Conservation (phyloP, 2,113 vertebrate species). For the Macquaria australasica region DNA sequence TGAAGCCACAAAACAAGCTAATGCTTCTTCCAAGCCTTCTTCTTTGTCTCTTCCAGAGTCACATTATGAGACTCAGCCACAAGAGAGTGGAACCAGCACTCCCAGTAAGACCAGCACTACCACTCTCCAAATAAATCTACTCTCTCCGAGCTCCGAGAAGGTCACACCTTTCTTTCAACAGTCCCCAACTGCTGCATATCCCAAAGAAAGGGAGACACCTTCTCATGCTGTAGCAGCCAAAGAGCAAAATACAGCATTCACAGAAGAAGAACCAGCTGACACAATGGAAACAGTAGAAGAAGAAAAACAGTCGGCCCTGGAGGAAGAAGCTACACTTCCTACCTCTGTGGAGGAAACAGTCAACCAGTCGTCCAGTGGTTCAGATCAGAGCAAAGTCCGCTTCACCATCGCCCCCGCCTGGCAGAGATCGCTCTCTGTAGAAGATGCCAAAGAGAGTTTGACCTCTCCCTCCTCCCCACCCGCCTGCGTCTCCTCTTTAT, state of each 20-base stretch:
- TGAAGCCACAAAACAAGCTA: constrained; percentile 6
- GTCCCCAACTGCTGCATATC: constrained; percentile 3
- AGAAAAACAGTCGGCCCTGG: not conserved
- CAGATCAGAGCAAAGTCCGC: constrained; percentile 65
- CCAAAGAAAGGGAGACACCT: not conserved
- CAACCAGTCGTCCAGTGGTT: not conserved
- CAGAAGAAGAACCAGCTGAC: constrained; percentile 6
- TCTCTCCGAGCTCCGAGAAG: constrained; percentile 68
- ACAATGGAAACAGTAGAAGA: not conserved
- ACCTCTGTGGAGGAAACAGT: not conserved
- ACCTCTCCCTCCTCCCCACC: constrained; percentile 40
- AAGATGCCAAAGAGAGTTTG: constrained; percentile 64
- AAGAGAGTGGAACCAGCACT: constrained; percentile 20
- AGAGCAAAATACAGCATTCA: not conserved
- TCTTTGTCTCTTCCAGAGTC: constrained; percentile 17
- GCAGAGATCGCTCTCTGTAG: constrained; percentile 83
- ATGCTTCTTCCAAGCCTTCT: not conserved
- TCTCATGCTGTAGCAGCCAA: not conserved
- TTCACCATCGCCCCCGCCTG: constrained; percentile 83
- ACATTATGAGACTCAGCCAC: not conserved
- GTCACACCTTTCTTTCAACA: constrained; percentile 12
- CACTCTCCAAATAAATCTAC: constrained; percentile 45
- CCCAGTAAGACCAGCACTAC: constrained; percentile 40
- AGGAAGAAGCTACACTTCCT: not conserved
- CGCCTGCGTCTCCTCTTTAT: not conserved